Base-by-base conservation (phyloP, 2,113 vertebrate genomes). In the Cynocephalus volans region DNA sequence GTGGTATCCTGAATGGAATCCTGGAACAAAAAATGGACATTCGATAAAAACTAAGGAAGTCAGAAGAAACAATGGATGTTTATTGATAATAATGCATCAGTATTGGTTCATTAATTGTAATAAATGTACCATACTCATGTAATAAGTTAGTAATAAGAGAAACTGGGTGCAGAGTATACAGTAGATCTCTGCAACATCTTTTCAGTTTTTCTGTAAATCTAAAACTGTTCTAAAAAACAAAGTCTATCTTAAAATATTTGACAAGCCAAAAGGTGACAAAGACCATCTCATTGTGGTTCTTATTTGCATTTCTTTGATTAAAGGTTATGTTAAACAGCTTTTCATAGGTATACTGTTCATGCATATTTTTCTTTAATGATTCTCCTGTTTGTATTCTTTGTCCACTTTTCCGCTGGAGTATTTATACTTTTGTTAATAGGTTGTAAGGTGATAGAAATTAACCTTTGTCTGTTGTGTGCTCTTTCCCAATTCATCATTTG, bases 401-500 rank as follows among this genome's bases (percentile, higher is more conserved):
- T 5, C 56, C 15, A 56, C 17, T 94, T 95, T 96, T 80, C 58
- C 33, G 94, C 1, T 93, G 33, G 28, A 85, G n/a, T 64, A 88
- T 84, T 72, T 80, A 73, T 52, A 62, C 58, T 90, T 79, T 89
- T 62, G 21, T 90, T 93, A 93, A 90, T 88, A 80, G 11, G 14
- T 73, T 93, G 18, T 90, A 94, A 94, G 41, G 75, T 83, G 45
- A 97, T 93, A 62, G 45, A 90, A 83, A 90, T 96, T 94, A 95
- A 90, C 19, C 33, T 60, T 92, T 72, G 33, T 81, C 45, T 83
- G 56, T 86, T 75, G 64, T 80, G 33, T 87, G 36, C 58, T 93
- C 26, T 95, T 97, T 94, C 83, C 48, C 64, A 90, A 83, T 94
- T 94, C 84, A 28, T 84, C 77, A 90, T 90, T 96, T 95, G 80